phyloP scores from a whole-genome alignment of 35 echinoderm and acorn worm species.

The Lytechinus variegatus region DNA sequence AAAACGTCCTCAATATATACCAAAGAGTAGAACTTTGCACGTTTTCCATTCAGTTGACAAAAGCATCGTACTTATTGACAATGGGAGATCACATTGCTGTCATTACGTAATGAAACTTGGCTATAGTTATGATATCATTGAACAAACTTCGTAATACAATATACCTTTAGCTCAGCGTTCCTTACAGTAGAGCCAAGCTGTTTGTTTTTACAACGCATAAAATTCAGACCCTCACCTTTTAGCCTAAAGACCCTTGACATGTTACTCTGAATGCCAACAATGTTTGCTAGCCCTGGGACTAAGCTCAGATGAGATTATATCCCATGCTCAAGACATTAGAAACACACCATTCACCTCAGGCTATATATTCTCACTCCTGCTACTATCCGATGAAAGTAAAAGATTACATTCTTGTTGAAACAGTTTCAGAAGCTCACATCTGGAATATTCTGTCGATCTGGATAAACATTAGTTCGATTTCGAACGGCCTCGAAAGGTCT shows the following conservation, averaged over 20 bases:
- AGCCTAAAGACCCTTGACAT: background rate
- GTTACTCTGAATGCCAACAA: background rate
- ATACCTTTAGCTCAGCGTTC: background rate
- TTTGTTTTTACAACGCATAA: background rate
- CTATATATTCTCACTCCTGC: background rate
- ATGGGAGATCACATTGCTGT: too few relatives aligned
- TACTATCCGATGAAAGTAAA: background rate
- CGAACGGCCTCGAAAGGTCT: background rate
- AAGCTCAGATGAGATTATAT: background rate
- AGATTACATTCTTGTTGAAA: conserved; percentile 14
- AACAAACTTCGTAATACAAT: too few relatives aligned
- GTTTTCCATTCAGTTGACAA: too few relatives aligned
- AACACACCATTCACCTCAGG: background rate
- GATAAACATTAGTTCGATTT: background rate
- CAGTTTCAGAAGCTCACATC: background rate
- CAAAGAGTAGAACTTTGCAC: too few relatives aligned
- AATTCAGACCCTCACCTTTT: background rate
- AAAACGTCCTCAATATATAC: too few relatives aligned
- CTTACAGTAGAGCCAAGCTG: background rate
- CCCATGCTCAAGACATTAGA: background rate
- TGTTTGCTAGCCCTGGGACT: conserved; percentile 8
- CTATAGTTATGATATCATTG: too few relatives aligned
- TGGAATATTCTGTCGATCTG: background rate
- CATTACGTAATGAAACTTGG: too few relatives aligned
- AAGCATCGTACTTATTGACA: too few relatives aligned